Evolutionary conservation across 1,140 invertebrate species (phyloP).

Genomic region (Ooceraea biroi): DNA sequence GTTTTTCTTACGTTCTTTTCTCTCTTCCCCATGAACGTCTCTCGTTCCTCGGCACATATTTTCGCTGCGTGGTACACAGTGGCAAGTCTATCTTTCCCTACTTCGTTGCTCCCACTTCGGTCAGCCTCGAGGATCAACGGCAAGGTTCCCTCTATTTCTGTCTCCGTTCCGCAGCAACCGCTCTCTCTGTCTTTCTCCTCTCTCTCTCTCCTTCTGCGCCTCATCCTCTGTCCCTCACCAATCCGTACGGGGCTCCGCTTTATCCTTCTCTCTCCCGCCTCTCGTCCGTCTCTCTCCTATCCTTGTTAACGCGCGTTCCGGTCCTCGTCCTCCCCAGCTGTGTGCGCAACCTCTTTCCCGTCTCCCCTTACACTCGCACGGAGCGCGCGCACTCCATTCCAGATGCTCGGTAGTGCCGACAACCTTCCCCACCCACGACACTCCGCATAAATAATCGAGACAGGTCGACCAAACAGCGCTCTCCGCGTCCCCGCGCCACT

Average conservation of each 20-base stretch:
- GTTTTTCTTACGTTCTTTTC: background rate
- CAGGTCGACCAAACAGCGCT: slow-evolving; percentile 54
- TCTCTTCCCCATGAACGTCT: background rate
- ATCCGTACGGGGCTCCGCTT: background rate
- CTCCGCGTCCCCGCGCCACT: background rate
- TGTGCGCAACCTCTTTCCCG: slow-evolving; percentile 48
- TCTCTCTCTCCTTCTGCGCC: slow-evolving; percentile 27
- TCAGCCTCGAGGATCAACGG: slow-evolving; percentile 71
- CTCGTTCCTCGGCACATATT: background rate
- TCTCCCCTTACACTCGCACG: slow-evolving; percentile 48
- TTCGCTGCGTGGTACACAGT: slow-evolving; percentile 7
- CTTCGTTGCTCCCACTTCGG: slow-evolving; percentile 51
- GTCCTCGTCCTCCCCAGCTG: slow-evolving; percentile 32
- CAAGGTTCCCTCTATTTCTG: slow-evolving; percentile 63
- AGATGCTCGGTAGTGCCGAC: slow-evolving; percentile 76
- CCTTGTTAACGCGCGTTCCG: background rate
- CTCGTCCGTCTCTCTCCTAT: too few species aligned
- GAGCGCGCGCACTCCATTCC: slow-evolving; percentile 65
- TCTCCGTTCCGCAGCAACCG: slow-evolving; percentile 50
- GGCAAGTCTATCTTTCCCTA: slow-evolving; percentile 63
- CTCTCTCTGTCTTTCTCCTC: slow-evolving; percentile 47
- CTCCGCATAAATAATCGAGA: slow-evolving; percentile 67
- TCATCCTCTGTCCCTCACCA: slow-evolving; percentile 21
- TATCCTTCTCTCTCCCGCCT: background rate
- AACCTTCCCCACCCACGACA: slow-evolving; percentile 64